Evolutionary conservation across 2,888 invertebrate species (phyloP).

Genomic region (Elmis aenea): DNA sequence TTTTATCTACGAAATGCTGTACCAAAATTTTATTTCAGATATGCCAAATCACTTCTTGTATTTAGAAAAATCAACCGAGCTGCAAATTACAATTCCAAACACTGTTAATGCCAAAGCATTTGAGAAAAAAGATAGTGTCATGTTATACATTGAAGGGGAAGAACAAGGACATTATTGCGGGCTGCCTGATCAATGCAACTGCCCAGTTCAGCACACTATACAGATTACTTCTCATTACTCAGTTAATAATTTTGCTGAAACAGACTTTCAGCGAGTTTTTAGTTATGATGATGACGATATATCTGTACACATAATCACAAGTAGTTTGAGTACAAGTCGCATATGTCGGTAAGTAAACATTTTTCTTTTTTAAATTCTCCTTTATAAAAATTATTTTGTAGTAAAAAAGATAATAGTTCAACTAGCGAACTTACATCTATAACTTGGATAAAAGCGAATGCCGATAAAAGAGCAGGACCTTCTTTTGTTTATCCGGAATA

Average conservation of each 20-base stretch:
- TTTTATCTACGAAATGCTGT: too few relatives aligned
- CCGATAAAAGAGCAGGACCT: conserved; percentile 20
- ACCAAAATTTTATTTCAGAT: too few relatives aligned
- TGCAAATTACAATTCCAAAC: conserved; percentile 35
- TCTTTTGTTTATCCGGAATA: conserved; percentile 10
- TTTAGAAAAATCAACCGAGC: conserved; percentile 35
- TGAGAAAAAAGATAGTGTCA: conserved; percentile 27
- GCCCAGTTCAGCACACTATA: conserved; percentile 36
- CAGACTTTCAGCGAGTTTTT: conserved; percentile 36
- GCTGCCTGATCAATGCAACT: conserved; percentile 33
- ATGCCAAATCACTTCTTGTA: conserved; percentile 38
- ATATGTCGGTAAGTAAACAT: conserved; percentile 28
- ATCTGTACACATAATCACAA: conserved; percentile 36
- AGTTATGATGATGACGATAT: conserved; percentile 34
- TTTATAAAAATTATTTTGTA: conserved; percentile 15
- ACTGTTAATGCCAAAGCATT: conserved; percentile 29
- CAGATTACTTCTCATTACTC: conserved; percentile 36
- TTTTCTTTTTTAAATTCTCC: conserved; percentile 1
- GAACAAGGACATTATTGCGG: conserved; percentile 33
- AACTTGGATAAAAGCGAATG: conserved; percentile 31
- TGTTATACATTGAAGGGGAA: conserved; percentile 33
- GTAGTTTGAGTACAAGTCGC: conserved; percentile 33
- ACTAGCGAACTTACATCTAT: conserved; percentile 15
- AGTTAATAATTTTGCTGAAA: conserved; percentile 30
- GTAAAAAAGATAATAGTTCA: conserved; percentile 6